These are phyloP conservation scores for Aporophyla nigra DNA, from an alignment of 2,888 invertebrate genomes.

Conservation along the genomic window DNA sequence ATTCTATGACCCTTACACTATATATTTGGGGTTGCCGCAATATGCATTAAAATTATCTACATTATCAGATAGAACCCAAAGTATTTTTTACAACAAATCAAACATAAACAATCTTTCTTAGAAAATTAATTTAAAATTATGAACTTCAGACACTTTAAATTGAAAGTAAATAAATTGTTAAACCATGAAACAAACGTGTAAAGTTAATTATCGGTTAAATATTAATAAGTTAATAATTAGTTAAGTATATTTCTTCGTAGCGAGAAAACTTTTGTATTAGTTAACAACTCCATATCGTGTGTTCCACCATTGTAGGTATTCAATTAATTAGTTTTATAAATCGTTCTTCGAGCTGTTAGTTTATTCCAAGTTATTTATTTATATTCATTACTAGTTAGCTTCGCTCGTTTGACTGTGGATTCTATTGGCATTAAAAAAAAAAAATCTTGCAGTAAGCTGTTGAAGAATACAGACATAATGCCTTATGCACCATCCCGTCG, in stretches of 20 bases:
- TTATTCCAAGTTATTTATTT: background rate
- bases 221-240: background rate
- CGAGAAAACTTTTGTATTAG: slow-evolving; percentile 20
- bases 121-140: slow-evolving; percentile 5
- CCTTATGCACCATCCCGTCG: too few relatives aligned
- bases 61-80: background rate
- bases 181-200: slow-evolving; percentile 4
- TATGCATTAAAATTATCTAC: background rate
- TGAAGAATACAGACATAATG: too few relatives aligned
- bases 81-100: background rate
- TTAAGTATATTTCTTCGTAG: slow-evolving; percentile 12
- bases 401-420: too few relatives aligned
- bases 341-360: background rate
- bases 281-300: background rate
- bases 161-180: background rate
- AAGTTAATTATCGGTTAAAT: slow-evolving; percentile 19
- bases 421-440: too few relatives aligned
- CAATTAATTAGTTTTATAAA: slow-evolving; percentile 12
- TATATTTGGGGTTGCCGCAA: background rate
- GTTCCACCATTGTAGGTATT: background rate
- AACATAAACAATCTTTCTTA: background rate
- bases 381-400: too few relatives aligned
- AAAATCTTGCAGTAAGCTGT: too few relatives aligned
- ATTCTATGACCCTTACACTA: accelerated
- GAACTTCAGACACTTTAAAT: background rate